Percentiles rank a stretch among this genome's conserved stretches.
phyloP scores from a whole-genome alignment of 2,113 vertebrate species.

The Petrocephalus microphthalmus region DNA sequence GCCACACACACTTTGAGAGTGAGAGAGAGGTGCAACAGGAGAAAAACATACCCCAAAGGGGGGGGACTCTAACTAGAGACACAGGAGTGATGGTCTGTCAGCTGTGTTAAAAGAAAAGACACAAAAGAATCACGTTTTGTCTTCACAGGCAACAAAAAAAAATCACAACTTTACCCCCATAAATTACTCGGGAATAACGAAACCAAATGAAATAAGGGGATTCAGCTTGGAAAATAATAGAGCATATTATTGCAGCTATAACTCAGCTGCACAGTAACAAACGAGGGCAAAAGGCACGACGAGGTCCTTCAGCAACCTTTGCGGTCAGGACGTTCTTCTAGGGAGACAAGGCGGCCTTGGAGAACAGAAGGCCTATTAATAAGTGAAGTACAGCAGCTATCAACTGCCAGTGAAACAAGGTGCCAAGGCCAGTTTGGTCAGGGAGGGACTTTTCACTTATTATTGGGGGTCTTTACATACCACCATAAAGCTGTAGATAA shows the following conservation, averaged over 20 bases:
- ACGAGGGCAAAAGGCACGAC: background rate
- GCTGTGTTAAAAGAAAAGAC: background rate
- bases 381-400: background rate
- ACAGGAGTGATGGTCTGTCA: background rate
- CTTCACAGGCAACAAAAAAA: background rate
- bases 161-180: background rate
- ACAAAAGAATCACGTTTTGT: background rate
- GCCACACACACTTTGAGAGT: conserved; percentile 54
- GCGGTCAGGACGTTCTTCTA: background rate
- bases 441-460: background rate
- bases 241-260: background rate
- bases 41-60: background rate
- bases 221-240: background rate
- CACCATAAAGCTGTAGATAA: background rate
- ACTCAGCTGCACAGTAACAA: background rate
- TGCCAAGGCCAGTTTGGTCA: background rate
- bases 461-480: background rate
- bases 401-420: background rate
- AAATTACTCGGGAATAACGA: too few species aligned
- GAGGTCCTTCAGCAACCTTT: background rate
- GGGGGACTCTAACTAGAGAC: background rate
- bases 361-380: background rate
- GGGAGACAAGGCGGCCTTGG: background rate
- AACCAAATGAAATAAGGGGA: background rate
- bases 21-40: background rate